A percentile compares a stretch with the other conserved stretches of the same genome.
Conservation (phyloP, 2,888 invertebrate species). For the Boloria euphrosyne region DNA sequence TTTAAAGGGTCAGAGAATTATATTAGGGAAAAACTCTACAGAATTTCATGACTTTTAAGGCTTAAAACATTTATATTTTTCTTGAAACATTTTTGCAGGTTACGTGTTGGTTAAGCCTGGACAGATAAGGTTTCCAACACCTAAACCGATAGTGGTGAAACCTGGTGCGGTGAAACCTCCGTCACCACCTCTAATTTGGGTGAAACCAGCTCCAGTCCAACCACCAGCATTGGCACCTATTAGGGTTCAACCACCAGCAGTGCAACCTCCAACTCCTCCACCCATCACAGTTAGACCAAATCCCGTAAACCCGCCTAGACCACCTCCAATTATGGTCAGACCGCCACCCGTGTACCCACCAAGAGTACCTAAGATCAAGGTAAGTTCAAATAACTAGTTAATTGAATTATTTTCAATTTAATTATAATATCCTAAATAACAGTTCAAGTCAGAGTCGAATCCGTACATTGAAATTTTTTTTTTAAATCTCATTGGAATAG, state of each 20-base stretch:
- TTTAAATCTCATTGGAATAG: too few relatives aligned
- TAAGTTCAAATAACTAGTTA: conserved; percentile 40
- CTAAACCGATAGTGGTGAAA: conserved; percentile 57
- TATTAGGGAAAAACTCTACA: too few relatives aligned
- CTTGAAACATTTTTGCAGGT: conserved; percentile 50
- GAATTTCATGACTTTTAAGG: too few relatives aligned
- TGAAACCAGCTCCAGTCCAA: conserved; percentile 57
- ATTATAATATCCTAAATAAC: too few relatives aligned
- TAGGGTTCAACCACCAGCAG: conserved; percentile 53
- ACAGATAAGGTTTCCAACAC: conserved; percentile 56
- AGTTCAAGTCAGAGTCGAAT: too few relatives aligned
- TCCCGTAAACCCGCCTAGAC: conserved; percentile 54
- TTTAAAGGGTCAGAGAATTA: too few relatives aligned
- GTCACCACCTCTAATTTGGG: conserved; percentile 55
- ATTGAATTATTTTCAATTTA: too few relatives aligned
- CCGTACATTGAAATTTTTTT: too few relatives aligned
- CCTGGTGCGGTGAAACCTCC: conserved; percentile 57
- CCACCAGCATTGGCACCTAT: conserved; percentile 58
- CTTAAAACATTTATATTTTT: too few relatives aligned
- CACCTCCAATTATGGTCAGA: conserved; percentile 55
- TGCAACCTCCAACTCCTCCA: conserved; percentile 52
- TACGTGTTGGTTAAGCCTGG: conserved; percentile 61
- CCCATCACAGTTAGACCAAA: conserved; percentile 60
- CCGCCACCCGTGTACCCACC: conserved; percentile 58
- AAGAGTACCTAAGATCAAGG: conserved; percentile 54